Conservation (phyloP, 2,113 vertebrate species). For the Paradisaea rubra region DNA sequence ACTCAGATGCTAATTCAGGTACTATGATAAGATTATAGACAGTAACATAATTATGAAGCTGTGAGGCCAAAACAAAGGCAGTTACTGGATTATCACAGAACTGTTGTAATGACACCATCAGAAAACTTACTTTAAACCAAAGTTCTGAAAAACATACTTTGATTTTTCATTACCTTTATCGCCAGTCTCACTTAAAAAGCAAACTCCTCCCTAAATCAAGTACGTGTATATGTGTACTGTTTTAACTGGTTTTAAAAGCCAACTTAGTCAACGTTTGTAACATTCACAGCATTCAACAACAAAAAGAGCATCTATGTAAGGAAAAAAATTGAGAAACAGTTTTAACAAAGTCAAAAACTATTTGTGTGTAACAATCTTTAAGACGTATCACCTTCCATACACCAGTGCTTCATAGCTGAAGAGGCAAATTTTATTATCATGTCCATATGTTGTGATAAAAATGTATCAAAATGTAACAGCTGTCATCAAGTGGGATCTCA, state of each 20-base stretch:
- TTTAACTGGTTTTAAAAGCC: not conserved
- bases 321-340: not conserved
- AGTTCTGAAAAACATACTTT: not conserved
- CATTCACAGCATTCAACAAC: not conserved
- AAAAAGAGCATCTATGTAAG: not conserved
- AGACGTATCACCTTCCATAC: not conserved
- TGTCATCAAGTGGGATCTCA: not conserved
- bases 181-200: not conserved
- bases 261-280: not conserved
- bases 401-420: not conserved
- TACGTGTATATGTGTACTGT: not conserved
- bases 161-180: not conserved
- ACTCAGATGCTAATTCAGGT: not conserved
- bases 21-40: not conserved
- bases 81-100: not conserved
- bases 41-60: not conserved
- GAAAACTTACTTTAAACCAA: not conserved
- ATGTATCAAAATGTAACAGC: not conserved
- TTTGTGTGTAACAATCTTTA: not conserved
- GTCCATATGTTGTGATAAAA: not conserved
- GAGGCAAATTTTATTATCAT: not conserved
- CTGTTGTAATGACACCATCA: not conserved
- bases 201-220: not conserved
- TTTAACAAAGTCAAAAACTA: not conserved
- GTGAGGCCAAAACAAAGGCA: not conserved